Conservation (phyloP, 2,888 invertebrate genomes). For the Physocephala rufipes region DNA sequence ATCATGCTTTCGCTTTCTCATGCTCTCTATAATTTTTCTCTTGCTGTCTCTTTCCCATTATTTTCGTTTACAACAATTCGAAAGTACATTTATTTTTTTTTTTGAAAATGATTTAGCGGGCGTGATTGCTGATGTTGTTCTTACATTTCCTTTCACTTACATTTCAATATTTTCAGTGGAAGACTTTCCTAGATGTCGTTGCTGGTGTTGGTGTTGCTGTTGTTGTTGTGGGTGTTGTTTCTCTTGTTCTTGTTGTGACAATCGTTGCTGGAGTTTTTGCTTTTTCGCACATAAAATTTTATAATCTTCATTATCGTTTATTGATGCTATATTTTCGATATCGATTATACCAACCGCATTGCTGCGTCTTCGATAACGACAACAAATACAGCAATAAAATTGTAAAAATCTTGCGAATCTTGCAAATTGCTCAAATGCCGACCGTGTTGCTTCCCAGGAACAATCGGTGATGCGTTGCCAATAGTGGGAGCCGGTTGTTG, state of each 20-base stretch:
- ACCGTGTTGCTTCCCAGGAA: conserved; percentile 50
- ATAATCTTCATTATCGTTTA: conserved; percentile 18
- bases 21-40: neutral
- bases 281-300: neutral
- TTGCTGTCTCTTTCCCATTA: too few species aligned
- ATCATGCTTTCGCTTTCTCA: neutral
- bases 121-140: too few species aligned
- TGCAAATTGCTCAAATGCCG: conserved; percentile 50
- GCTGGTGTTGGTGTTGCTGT: neutral
- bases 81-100: neutral
- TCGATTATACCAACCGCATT: conserved; percentile 59
- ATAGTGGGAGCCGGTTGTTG: conserved; percentile 40
- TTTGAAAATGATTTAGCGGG: neutral
- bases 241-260: too few species aligned
- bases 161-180: too few species aligned
- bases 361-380: conserved; percentile 53
- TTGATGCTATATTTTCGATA: conserved; percentile 26
- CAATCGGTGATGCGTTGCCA: conserved; percentile 45
- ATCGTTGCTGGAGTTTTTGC: conserved; percentile 38
- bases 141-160: too few species aligned
- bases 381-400: conserved; percentile 53
- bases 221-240: too few species aligned
- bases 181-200: too few species aligned
- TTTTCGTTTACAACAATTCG: neutral
- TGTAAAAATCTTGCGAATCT: conserved; percentile 48